Conservation (phyloP, 2,113 vertebrate genomes). For the Proterorhinus semilunaris region DNA sequence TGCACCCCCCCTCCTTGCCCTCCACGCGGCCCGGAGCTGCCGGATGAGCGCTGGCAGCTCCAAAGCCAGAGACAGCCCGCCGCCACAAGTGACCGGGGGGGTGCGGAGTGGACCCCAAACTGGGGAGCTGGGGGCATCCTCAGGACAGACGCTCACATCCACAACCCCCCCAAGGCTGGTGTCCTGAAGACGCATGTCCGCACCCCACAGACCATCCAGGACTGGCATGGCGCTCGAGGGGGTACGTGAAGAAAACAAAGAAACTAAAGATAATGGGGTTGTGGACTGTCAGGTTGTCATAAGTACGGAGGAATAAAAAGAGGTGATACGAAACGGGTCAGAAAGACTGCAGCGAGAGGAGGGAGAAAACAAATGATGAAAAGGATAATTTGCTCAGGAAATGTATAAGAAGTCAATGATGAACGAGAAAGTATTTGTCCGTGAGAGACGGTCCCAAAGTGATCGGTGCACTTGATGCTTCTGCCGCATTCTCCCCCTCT, state of each 20-base stretch:
- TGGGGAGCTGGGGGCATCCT: slow-evolving; percentile 43
- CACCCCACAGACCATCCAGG: slow-evolving; percentile 54
- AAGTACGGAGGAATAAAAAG: slow-evolving; percentile 14
- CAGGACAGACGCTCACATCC: slow-evolving; percentile 53
- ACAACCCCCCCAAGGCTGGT: slow-evolving; percentile 33
- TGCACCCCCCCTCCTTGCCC: slow-evolving; percentile 47
- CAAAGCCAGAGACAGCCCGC: slow-evolving; percentile 58
- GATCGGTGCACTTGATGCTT: slow-evolving; percentile 38
- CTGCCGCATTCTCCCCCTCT: slow-evolving; percentile 65
- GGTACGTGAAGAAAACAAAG: slow-evolving; percentile 1
- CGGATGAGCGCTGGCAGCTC: slow-evolving; percentile 64
- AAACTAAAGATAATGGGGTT: slow-evolving; percentile 10
- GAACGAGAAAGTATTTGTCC: slow-evolving; percentile 13
- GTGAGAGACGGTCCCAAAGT: slow-evolving; percentile 16
- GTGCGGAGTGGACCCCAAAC: slow-evolving; percentile 59
- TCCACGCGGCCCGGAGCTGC: slow-evolving; percentile 65
- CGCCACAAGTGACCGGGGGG: slow-evolving; percentile 52
- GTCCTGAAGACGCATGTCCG: slow-evolving; percentile 51
- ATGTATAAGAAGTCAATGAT: slow-evolving; percentile 4
- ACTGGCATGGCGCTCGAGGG: slow-evolving; percentile 46
- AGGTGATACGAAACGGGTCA: neutral
- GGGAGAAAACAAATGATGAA: neutral
- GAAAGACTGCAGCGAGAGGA: neutral
- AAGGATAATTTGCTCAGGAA: slow-evolving; percentile 2
- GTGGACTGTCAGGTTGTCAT: slow-evolving; percentile 36